phyloP scores from a whole-genome alignment of 1,140 invertebrate genomes.

The Pollicipes pollicipes region DNA sequence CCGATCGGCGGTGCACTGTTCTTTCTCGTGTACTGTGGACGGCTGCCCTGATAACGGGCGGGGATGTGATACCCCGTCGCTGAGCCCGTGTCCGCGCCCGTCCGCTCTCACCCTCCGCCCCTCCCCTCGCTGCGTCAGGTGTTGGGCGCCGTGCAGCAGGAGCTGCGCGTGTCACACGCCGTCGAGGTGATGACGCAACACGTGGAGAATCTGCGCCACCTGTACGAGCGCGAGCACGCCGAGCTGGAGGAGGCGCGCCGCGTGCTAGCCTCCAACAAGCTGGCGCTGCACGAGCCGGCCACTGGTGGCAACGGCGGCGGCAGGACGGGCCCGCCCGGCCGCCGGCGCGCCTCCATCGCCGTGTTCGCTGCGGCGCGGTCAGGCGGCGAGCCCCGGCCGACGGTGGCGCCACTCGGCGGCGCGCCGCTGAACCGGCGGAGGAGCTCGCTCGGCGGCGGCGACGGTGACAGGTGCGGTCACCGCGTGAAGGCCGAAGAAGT shows the following conservation, averaged over 20 bases:
- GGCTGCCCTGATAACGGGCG: too few relatives aligned
- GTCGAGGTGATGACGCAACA: slow-evolving; percentile 34
- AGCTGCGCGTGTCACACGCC: slow-evolving; percentile 31
- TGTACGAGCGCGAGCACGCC: slow-evolving; percentile 27
- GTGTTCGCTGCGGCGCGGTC: not conserved
- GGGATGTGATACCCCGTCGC: too few relatives aligned
- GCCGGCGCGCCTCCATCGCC: not conserved
- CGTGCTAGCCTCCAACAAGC: not conserved
- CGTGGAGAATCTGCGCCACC: slow-evolving; percentile 32
- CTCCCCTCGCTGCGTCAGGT: slow-evolving; percentile 10
- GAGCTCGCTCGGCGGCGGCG: not conserved
- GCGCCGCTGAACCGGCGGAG: not conserved
- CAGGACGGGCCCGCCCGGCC: not conserved
- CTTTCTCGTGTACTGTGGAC: too few relatives aligned
- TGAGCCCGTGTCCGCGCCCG: too few relatives aligned
- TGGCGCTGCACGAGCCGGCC: not conserved
- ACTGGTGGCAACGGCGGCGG: too few relatives aligned
- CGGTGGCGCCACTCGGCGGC: not conserved
- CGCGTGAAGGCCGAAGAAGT: too few relatives aligned
- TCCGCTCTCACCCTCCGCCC: too few relatives aligned
- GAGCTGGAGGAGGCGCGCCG: slow-evolving; percentile 29
- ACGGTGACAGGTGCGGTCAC: too few relatives aligned
- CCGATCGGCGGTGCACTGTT: too few relatives aligned
- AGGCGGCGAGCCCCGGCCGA: not conserved
- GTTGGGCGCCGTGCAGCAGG: slow-evolving; percentile 34